These are phyloP conservation scores for Heliconius himera DNA, from an alignment of 1,140 invertebrate species.

Conservation along the genomic window DNA sequence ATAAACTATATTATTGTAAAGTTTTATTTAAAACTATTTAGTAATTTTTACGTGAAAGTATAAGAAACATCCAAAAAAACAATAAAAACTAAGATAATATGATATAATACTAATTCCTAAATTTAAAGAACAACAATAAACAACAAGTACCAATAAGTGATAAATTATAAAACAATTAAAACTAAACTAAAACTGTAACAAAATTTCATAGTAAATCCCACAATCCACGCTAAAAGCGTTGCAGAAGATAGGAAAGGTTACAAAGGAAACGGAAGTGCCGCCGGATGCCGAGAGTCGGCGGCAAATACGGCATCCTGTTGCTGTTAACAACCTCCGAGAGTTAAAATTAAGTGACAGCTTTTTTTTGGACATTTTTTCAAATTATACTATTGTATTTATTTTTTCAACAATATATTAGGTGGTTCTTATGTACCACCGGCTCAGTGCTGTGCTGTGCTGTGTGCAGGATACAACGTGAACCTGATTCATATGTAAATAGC, in stretches of 20 bases:
- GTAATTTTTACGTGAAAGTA: too few species aligned
- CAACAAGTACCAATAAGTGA: background rate
- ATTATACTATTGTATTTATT: background rate
- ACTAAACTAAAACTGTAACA: slow-evolving; percentile 1
- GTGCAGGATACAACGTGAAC: too few species aligned
- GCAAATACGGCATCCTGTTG: slow-evolving; percentile 50
- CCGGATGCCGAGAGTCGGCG: slow-evolving; percentile 42
- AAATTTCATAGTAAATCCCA: slow-evolving; percentile 23
- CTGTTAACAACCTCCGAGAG: slow-evolving; percentile 43
- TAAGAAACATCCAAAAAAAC: too few species aligned
- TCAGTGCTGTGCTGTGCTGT: too few species aligned
- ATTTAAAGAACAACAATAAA: too few species aligned
- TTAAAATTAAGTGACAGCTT: slow-evolving; percentile 36
- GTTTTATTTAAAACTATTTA: too few species aligned
- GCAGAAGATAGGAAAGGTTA: slow-evolving; percentile 37
- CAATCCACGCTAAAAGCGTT: slow-evolving; percentile 31
- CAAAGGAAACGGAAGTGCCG: slow-evolving; percentile 43
- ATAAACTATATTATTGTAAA: too few species aligned
- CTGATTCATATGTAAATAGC: too few species aligned
- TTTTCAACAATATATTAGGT: background rate
- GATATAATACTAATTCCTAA: too few species aligned
- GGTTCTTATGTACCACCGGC: too few species aligned
- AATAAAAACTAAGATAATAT: too few species aligned
- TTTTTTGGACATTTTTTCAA: slow-evolving; percentile 15
- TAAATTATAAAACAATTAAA: background rate